Evolutionary conservation across 2,797 vertebrate species (phyloP).

Genomic region (Zalophus californianus): DNA sequence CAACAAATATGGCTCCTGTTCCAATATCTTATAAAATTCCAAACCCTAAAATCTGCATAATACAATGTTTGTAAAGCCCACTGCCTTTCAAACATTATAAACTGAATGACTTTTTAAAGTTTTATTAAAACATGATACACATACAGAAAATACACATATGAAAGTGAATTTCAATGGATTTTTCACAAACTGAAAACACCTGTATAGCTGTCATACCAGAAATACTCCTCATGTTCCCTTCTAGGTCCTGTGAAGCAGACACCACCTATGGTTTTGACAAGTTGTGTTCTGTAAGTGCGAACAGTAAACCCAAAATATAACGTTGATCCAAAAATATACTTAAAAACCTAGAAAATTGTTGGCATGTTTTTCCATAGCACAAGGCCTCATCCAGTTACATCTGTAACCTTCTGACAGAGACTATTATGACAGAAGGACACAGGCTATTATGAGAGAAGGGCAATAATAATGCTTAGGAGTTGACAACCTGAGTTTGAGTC

Average conservation of each 20-base stretch:
- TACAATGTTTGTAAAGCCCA: not conserved
- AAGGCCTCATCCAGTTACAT: not conserved
- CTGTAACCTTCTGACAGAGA: not conserved
- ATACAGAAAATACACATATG: not conserved
- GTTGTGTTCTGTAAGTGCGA: not conserved
- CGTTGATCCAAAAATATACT: not conserved
- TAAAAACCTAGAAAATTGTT: not conserved
- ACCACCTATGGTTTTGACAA: not conserved
- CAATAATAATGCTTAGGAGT: not conserved
- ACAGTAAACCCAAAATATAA: not conserved
- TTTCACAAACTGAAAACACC: not conserved
- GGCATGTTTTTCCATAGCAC: not conserved
- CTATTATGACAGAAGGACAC: not conserved
- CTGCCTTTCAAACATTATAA: conserved; percentile 17
- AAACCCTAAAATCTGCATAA: not conserved
- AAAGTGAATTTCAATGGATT: not conserved
- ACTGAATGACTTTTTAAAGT: not conserved
- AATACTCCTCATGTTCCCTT: not conserved
- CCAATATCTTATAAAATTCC: not conserved
- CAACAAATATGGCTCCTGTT: not conserved
- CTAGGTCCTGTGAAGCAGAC: not conserved
- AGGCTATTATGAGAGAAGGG: not conserved
- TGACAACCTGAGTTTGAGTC: not conserved
- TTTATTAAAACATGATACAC: not conserved
- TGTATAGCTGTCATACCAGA: not conserved